Evolutionary conservation across 2,797 vertebrate genomes (phyloP).

Genomic region (Rhincodon typus): DNA sequence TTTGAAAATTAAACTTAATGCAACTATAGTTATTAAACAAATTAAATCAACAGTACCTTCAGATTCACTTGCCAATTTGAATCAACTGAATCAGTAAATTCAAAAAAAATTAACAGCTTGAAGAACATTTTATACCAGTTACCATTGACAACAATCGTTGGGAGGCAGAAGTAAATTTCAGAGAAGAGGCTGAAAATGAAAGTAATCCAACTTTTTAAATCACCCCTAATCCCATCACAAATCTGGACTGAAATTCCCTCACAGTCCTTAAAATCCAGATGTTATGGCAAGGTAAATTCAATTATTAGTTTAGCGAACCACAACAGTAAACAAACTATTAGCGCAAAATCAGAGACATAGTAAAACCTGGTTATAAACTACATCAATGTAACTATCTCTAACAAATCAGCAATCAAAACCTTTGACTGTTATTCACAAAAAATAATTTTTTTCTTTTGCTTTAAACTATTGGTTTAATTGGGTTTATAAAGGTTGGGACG

Average conservation of each 20-base stretch:
- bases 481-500: background rate
- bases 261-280: constrained; percentile 12
- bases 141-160: background rate
- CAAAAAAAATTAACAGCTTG: background rate
- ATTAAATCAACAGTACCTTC: constrained; percentile 22
- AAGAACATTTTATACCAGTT: background rate
- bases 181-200: constrained; percentile 35
- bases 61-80: constrained; percentile 20
- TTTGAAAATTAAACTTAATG: background rate
- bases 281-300: background rate
- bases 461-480: background rate
- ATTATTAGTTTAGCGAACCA: constrained; percentile 4
- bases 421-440: background rate
- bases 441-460: too few relatives aligned
- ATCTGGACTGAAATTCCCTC: constrained; percentile 24
- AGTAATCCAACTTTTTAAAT: background rate
- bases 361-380: background rate
- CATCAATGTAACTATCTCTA: background rate
- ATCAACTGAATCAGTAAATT: background rate
- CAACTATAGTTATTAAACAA: background rate
- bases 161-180: constrained; percentile 20
- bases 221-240: background rate
- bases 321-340: background rate
- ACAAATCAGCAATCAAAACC: background rate
- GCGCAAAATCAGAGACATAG: background rate